Evolutionary conservation across 2,888 invertebrate genomes (phyloP).

Genomic region (Pseudococcus jackbeardsleyi): DNA sequence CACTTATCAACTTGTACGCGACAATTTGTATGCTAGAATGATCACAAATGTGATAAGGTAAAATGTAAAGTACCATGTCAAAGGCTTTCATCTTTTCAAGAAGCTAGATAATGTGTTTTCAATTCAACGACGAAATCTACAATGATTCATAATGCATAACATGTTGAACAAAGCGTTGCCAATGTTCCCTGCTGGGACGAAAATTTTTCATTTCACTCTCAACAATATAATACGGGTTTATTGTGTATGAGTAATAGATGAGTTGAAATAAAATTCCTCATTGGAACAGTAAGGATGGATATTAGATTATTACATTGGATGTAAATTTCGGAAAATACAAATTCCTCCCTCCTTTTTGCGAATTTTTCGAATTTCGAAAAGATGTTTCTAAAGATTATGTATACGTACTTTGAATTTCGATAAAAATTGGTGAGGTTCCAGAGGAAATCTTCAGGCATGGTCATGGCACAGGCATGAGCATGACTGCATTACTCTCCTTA

Average conservation of each 20-base stretch:
- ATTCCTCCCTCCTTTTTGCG: too few species aligned
- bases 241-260: not conserved
- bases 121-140: slow-evolving; percentile 15
- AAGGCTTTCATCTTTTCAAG: slow-evolving; percentile 17
- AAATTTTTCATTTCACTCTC: not conserved
- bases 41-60: slow-evolving; percentile 8
- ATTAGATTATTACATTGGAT: too few species aligned
- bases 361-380: too few species aligned
- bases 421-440: too few species aligned
- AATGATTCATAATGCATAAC: slow-evolving; percentile 10
- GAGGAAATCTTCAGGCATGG: too few species aligned
- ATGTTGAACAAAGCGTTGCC: slow-evolving; percentile 29
- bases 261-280: not conserved
- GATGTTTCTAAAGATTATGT: too few species aligned
- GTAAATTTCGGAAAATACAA: too few species aligned
- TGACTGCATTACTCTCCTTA: too few species aligned
- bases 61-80: not conserved
- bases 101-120: slow-evolving; percentile 20
- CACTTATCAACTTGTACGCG: not conserved
- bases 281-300: too few species aligned
- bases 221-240: not conserved
- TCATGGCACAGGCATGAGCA: too few species aligned
- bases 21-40: slow-evolving; percentile 1
- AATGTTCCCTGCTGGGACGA: not conserved
- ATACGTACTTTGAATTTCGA: too few species aligned